These are phyloP conservation scores for Drosophila kambysellisi DNA, from an alignment of 2,888 invertebrate genomes.

Conservation along the genomic window DNA sequence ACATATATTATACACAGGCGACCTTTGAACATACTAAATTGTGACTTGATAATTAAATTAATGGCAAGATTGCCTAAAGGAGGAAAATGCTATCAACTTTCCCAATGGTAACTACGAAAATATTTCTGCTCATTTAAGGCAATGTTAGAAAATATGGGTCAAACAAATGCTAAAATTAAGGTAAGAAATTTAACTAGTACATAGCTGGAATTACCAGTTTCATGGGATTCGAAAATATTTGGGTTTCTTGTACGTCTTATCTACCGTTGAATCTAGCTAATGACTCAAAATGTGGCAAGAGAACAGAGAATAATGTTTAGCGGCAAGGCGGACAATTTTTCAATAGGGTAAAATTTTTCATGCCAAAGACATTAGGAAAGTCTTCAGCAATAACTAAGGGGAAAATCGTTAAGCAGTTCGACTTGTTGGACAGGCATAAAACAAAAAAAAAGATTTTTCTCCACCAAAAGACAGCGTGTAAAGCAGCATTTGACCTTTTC, in stretches of 20 bases:
- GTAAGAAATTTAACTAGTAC: not conserved
- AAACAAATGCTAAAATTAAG: slow-evolving; percentile 2
- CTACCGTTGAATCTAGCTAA: slow-evolving; percentile 61
- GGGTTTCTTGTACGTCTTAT: slow-evolving; percentile 41
- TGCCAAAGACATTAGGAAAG: slow-evolving; percentile 47
- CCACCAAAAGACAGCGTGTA: slow-evolving; percentile 49
- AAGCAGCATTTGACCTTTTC: slow-evolving; percentile 75
- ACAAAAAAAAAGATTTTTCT: slow-evolving; percentile 66
- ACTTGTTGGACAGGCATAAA: slow-evolving; percentile 47
- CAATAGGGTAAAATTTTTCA: slow-evolving; percentile 44
- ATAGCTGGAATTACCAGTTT: slow-evolving; percentile 2
- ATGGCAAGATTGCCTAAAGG: not conserved
- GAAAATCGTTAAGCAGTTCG: slow-evolving; percentile 40
- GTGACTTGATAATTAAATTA: not conserved
- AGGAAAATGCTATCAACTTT: not conserved
- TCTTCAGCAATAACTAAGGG: slow-evolving; percentile 27
- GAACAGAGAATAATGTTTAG: slow-evolving; percentile 32
- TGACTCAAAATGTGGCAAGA: slow-evolving; percentile 54
- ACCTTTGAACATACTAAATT: not conserved
- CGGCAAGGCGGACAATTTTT: slow-evolving; percentile 36
- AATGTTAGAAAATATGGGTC: not conserved
- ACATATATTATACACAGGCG: too few species aligned
- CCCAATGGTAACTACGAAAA: not conserved
- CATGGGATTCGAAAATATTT: slow-evolving; percentile 13
- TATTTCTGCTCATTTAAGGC: not conserved